A percentile compares a stretch with the other conserved stretches of the same genome.
Evolutionary conservation across 2,888 invertebrate species (phyloP).

Genomic region (Nephrotoma appendiculata): DNA sequence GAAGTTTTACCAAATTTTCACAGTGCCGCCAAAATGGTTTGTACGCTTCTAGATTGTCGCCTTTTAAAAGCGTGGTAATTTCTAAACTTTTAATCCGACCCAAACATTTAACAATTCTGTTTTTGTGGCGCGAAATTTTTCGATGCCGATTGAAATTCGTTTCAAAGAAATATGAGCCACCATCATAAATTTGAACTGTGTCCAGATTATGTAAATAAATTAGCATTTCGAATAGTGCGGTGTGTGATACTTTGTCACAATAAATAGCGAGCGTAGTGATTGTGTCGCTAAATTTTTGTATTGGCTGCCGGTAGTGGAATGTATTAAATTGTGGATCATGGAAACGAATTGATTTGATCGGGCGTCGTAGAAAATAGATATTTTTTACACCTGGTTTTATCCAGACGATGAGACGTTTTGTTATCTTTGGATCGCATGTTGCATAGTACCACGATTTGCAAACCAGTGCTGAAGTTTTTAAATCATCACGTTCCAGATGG

Average conservation of each 20-base stretch:
- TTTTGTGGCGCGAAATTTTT: background rate
- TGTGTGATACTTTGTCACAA: background rate
- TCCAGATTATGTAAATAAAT: background rate
- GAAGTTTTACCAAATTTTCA: background rate
- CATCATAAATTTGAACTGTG: background rate
- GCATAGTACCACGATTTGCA: background rate
- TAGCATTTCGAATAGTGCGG: background rate
- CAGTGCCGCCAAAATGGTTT: background rate
- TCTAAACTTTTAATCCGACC: background rate
- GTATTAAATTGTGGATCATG: background rate
- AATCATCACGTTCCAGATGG: background rate
- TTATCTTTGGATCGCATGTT: background rate
- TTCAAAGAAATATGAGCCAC: background rate
- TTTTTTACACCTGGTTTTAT: background rate
- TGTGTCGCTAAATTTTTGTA: background rate
- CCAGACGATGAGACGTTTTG: background rate
- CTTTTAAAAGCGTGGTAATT: background rate
- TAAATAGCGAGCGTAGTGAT: background rate
- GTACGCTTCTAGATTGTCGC: background rate
- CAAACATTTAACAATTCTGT: background rate
- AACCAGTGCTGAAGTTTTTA: background rate
- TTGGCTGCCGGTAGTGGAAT: background rate
- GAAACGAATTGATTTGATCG: background rate
- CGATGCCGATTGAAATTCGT: background rate
- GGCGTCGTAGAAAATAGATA: background rate